Evolutionary conservation across 2,888 invertebrate species (phyloP).

Genomic region (Deilephila porcellus): DNA sequence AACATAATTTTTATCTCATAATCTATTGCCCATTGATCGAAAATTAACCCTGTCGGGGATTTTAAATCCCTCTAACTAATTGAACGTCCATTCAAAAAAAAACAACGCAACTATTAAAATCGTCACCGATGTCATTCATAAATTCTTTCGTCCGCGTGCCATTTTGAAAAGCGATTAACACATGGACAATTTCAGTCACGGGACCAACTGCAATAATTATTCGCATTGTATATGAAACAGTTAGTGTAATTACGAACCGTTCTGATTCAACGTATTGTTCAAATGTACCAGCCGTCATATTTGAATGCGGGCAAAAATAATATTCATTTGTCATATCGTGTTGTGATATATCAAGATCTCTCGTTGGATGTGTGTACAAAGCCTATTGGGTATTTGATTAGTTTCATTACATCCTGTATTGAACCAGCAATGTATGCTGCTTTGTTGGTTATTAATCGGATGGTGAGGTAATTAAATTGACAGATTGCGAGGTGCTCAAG

Average conservation of each 20-base stretch:
- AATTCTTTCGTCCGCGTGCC: slow-evolving; percentile 58
- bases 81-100: background rate
- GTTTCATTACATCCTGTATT: background rate
- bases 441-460: background rate
- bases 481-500: too few species aligned
- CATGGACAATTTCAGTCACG: slow-evolving; percentile 74
- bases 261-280: slow-evolving; percentile 80
- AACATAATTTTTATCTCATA: too few species aligned
- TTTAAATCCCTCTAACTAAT: background rate
- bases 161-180: slow-evolving; percentile 65
- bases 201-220: slow-evolving; percentile 74
- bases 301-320: slow-evolving; percentile 42
- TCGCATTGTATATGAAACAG: slow-evolving; percentile 79
- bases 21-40: too few species aligned
- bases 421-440: background rate
- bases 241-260: slow-evolving; percentile 73
- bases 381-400: background rate
- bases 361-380: background rate
- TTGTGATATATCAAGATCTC: slow-evolving; percentile 17
- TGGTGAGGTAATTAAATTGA: too few species aligned
- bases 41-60: background rate
- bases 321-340: slow-evolving; percentile 37
- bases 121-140: slow-evolving; percentile 45
- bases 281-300: slow-evolving; percentile 64
- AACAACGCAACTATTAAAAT: background rate